These are phyloP conservation scores for Diplogasteroides magnus DNA, from an alignment of 1,140 invertebrate species.

Conservation along the genomic window DNA sequence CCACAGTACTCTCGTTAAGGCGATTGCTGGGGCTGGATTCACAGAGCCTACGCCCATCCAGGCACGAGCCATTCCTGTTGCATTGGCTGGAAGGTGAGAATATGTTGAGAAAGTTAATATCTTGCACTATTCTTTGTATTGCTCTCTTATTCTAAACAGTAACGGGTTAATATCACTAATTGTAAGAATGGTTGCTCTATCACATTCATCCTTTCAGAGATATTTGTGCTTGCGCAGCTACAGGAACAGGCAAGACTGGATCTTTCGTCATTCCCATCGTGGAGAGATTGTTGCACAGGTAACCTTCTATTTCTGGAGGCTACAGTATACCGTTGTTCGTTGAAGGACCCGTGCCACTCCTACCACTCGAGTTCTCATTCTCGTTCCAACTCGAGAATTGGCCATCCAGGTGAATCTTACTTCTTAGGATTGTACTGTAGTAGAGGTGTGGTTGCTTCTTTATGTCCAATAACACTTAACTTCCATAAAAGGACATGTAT, in stretches of 20 bases:
- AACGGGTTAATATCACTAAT: neutral
- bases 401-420: constrained; percentile 63
- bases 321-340: neutral
- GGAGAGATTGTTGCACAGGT: constrained; percentile 78
- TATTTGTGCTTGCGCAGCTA: constrained; percentile 91
- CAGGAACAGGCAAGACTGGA: constrained; percentile 95
- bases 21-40: constrained; percentile 78
- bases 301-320: constrained; percentile 49
- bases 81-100: constrained; percentile 67
- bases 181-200: constrained; percentile 10
- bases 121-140: too few relatives aligned
- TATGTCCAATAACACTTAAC: too few relatives aligned
- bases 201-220: too few relatives aligned
- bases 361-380: constrained; percentile 75
- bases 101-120: too few relatives aligned
- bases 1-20: constrained; percentile 60
- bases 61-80: constrained; percentile 84
- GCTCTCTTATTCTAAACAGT: too few relatives aligned
- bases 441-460: too few relatives aligned
- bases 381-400: constrained; percentile 92
- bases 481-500: too few relatives aligned
- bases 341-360: neutral
- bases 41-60: constrained; percentile 93
- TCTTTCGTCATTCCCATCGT: constrained; percentile 96
- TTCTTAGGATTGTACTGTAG: too few relatives aligned